phyloP scores from a whole-genome alignment of 2,888 invertebrate genomes.

The Athrips mouffetella region DNA sequence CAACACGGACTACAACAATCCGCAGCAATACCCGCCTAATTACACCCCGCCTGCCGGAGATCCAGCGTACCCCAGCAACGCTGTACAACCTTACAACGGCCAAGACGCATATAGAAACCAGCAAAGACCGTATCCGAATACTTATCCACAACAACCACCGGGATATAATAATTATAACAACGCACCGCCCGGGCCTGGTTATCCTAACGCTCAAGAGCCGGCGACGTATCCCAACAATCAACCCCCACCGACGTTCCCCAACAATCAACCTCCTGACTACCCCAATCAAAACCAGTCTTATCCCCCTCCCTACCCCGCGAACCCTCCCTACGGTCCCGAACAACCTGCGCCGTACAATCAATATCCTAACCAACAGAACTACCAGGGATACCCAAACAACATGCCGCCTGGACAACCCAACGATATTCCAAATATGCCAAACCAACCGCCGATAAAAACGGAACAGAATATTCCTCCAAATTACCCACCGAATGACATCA shows the following conservation, averaged over 20 bases:
- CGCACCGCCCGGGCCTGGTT: not conserved
- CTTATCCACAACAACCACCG: slow-evolving; percentile 24
- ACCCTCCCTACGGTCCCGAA: slow-evolving; percentile 42
- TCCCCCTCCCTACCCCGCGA: slow-evolving; percentile 40
- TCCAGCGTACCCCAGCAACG: slow-evolving; percentile 48
- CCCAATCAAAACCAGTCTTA: slow-evolving; percentile 34
- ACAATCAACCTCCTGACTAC: slow-evolving; percentile 43
- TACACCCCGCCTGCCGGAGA: slow-evolving; percentile 48
- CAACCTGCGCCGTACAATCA: slow-evolving; percentile 47
- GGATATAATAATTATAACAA: not conserved
- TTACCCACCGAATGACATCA: slow-evolving; percentile 43
- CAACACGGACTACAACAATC: slow-evolving; percentile 47
- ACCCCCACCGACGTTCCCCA: slow-evolving; percentile 35
- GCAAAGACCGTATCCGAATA: slow-evolving; percentile 50
- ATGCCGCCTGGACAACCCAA: slow-evolving; percentile 39
- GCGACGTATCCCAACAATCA: not conserved
- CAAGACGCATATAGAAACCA: slow-evolving; percentile 55
- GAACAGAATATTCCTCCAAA: slow-evolving; percentile 34
- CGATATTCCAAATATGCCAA: slow-evolving; percentile 25
- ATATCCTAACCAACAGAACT: slow-evolving; percentile 52
- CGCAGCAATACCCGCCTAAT: slow-evolving; percentile 55
- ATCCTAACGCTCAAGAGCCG: not conserved
- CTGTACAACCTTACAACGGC: slow-evolving; percentile 51
- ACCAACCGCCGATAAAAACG: slow-evolving; percentile 36
- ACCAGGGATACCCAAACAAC: slow-evolving; percentile 51